Base-by-base conservation (phyloP, 2,888 invertebrate species). In the Marasmarcha lunaedactyla region DNA sequence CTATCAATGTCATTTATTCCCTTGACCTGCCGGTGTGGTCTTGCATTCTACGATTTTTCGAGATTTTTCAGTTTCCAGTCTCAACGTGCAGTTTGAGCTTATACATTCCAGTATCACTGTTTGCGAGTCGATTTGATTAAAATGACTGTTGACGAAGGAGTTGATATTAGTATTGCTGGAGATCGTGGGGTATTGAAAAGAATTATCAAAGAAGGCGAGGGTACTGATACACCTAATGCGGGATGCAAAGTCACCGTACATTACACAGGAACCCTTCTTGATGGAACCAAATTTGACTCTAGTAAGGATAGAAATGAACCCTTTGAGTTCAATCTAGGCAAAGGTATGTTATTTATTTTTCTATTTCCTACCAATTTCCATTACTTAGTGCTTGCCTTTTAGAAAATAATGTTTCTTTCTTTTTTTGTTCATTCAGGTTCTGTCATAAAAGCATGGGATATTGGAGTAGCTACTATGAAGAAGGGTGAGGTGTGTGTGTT, bases 381-480 rank as follows among this genome's bases (percentile, higher is more conserved):
- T n/a, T n/a, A n/a, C n/a, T n/a, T n/a, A n/a, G n/a, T n/a, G n/a
- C n/a, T n/a, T n/a, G n/a, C n/a, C n/a, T n/a, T n/a, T n/a, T n/a
- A n/a, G n/a, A n/a, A n/a, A n/a, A n/a, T n/a, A n/a, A n/a, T n/a
- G n/a, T n/a, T n/a, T n/a, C n/a, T n/a, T n/a, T n/a, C n/a, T n/a
- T n/a, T 20, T 20, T 20, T 20, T 20, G 20, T 7, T 20, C 20
- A 20, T 20, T 7, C 20, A 93, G 93, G 89, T 0, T 73, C 76
- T 38, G 96, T 97, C 1, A 97, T 98, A 47, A 93, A 93, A 79
- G 96, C 91, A 72, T 98, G 97, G 93, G 98, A 98, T 58, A 86
- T 94, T 48, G 97, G 96, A 15, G 91, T 98, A 11, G 92, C 93
- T 0, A 92, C 94, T 0, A 98, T 99, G 98, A 93, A 91, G 70